Evolutionary conservation across 2,113 vertebrate genomes (phyloP).

Genomic region (Sinocyclocheilus anophthalmus): DNA sequence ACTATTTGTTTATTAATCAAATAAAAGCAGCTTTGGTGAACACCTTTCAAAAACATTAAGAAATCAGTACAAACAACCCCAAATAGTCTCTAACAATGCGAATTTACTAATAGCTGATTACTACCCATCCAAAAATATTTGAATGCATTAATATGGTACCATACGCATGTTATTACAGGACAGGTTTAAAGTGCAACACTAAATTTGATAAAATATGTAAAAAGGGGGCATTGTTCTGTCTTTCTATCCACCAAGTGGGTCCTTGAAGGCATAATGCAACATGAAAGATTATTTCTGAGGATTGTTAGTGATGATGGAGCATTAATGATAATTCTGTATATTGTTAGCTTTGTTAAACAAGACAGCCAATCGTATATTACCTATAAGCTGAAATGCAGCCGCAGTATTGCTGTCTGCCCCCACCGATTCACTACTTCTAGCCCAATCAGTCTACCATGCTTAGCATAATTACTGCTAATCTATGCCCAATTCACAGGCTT

Average conservation of each 20-base stretch:
- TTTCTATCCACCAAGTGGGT: neutral
- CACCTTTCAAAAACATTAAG: neutral
- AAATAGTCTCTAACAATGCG: too few species aligned
- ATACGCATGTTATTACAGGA: neutral
- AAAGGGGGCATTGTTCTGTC: neutral
- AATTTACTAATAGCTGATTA: too few species aligned
- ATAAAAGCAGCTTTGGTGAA: neutral
- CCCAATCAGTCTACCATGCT: conserved; percentile 26
- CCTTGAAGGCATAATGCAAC: neutral
- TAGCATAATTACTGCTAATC: conserved; percentile 50
- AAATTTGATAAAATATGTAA: neutral
- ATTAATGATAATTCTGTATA: neutral
- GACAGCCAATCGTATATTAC: neutral
- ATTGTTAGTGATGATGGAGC: neutral
- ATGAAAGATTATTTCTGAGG: neutral
- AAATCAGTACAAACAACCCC: neutral
- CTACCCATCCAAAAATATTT: too few species aligned
- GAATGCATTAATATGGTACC: neutral
- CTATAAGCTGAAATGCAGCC: conserved; percentile 17
- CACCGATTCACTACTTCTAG: conserved; percentile 19
- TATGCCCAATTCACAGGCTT: conserved; percentile 36
- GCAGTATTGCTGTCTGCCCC: neutral
- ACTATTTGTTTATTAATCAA: neutral
- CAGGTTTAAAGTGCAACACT: neutral
- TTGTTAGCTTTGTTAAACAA: neutral